These are phyloP conservation scores for Phacellophora camtschatica DNA, from an alignment of 30 jellyfish, hydroid and myxozoan species.

Conservation along the genomic window DNA sequence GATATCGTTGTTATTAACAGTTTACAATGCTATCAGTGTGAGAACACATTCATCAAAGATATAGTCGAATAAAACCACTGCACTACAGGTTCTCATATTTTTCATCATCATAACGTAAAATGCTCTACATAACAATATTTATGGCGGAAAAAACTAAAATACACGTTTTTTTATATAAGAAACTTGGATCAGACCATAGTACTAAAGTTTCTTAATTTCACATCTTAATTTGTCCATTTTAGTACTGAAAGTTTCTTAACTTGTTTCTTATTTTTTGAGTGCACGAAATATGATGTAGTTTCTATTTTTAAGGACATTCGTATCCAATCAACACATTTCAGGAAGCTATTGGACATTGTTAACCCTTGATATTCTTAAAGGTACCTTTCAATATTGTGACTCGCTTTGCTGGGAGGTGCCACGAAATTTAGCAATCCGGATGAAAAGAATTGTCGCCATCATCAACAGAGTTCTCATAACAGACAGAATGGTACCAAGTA, in stretches of 20 bases:
- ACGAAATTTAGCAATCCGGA: conserved; percentile 8
- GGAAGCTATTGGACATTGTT: conserved; percentile 12
- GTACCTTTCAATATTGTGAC: conserved; percentile 15
- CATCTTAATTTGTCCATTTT: too few species aligned
- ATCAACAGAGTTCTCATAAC: conserved; percentile 17
- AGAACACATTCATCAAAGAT: not conserved
- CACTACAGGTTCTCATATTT: not conserved
- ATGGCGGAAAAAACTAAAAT: not conserved
- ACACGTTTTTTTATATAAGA: not conserved
- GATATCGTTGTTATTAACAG: not conserved
- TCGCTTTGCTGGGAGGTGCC: conserved; percentile 26
- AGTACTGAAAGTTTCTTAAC: too few species aligned
- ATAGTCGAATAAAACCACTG: not conserved
- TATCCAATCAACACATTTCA: not conserved
- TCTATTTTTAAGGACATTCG: not conserved
- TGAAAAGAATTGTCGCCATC: conserved; percentile 2
- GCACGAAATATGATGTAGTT: not conserved
- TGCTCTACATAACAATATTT: not conserved
- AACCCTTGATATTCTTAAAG: not conserved
- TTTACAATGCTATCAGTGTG: not conserved
- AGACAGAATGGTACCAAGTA: not conserved
- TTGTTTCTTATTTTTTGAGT: not conserved
- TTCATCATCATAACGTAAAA: not conserved
- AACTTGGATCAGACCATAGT: not conserved
- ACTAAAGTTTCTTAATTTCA: not conserved